A percentile compares a stretch with the other conserved stretches of the same genome.
Evolutionary conservation across 2,888 invertebrate species (phyloP).

Genomic region (Volucella inanis): DNA sequence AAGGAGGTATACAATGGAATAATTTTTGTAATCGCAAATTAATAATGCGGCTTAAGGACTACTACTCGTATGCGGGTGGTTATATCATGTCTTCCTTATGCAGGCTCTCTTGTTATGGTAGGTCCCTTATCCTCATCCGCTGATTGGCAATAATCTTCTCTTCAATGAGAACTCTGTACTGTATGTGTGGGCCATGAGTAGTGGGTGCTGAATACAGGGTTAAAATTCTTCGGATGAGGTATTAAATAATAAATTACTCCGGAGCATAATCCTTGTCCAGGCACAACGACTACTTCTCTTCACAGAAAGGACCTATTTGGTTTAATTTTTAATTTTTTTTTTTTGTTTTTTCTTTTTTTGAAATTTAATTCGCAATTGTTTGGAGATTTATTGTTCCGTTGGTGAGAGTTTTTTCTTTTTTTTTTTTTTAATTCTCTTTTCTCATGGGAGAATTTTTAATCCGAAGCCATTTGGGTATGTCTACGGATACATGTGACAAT

Average conservation of each 20-base stretch:
- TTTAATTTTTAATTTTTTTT: slow-evolving; percentile 32
- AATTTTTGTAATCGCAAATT: slow-evolving; percentile 72
- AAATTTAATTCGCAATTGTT: too few species aligned
- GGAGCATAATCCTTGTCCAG: slow-evolving; percentile 51
- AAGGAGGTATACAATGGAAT: slow-evolving; percentile 55
- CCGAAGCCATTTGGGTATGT: slow-evolving; percentile 5
- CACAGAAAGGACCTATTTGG: not conserved
- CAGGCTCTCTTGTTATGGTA: not conserved
- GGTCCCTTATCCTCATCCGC: too few species aligned
- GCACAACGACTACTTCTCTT: too few species aligned
- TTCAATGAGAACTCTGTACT: too few species aligned
- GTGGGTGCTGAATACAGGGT: slow-evolving; percentile 7
- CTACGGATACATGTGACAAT: slow-evolving; percentile 56
- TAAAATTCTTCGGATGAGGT: slow-evolving; percentile 56
- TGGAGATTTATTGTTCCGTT: too few species aligned
- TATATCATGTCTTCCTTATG: slow-evolving; percentile 1
- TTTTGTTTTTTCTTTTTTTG: too few species aligned
- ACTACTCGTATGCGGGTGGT: not conserved
- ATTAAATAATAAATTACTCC: slow-evolving; percentile 60
- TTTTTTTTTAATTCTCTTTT: slow-evolving; percentile 49
- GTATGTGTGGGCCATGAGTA: too few species aligned
- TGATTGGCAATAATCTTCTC: too few species aligned
- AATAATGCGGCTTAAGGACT: slow-evolving; percentile 68
- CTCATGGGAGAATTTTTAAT: slow-evolving; percentile 69
- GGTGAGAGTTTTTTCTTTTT: not conserved